Evolutionary conservation across 2,113 vertebrate genomes (phyloP), one percentile per base, ranked within the genome.

Genomic region (Engystomops pustulosus): DNA sequence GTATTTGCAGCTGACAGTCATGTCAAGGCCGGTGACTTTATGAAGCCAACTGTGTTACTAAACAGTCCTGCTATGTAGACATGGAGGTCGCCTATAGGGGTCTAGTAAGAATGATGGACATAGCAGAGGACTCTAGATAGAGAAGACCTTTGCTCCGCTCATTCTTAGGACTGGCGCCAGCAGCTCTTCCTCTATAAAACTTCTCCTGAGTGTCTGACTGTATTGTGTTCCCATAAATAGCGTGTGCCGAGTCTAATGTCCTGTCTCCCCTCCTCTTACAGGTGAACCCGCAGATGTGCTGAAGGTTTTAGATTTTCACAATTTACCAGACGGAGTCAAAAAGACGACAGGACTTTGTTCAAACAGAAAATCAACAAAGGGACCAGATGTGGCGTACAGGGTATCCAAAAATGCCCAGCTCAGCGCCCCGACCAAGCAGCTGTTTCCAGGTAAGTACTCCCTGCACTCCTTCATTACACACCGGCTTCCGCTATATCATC

Each of bases 261-360:
- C n/a, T 20, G 1, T 17, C 8, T 17, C 32, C 38, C 20, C 18
- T 51, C 72, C 71, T 85, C 47, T 87, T 53, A 0, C 89, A 98
- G 96, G 90, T 85, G 96, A 97, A 85, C 96, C 97, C 79, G 95
- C 95, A 87, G 95, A 98, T 91, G 95, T 99, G 89, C 93, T 99
- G 94, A 98, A 97, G 94, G 96, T 97, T 88, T 95, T 99, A 95
- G 98, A 99, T 91, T 98, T 99, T 91, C 96, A 94, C 80, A 98
- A 93, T 95, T 94, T 97, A 94, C 98, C 97, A 0, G 97, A 98
- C 0, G 97, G 97, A 8, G 94, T 98, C 88, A 94, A 93, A 4
- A 97, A 94, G 95, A 95, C 96, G 67, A 96, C 96, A 47, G 97
- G 97, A 27, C 94, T 98, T 86, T 98, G 97, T 87, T 89, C 96